Percentiles rank a stretch among this genome's conserved stretches.
Conservation (phyloP, 2,113 vertebrate species). For the Hydrolagus affinis region DNA sequence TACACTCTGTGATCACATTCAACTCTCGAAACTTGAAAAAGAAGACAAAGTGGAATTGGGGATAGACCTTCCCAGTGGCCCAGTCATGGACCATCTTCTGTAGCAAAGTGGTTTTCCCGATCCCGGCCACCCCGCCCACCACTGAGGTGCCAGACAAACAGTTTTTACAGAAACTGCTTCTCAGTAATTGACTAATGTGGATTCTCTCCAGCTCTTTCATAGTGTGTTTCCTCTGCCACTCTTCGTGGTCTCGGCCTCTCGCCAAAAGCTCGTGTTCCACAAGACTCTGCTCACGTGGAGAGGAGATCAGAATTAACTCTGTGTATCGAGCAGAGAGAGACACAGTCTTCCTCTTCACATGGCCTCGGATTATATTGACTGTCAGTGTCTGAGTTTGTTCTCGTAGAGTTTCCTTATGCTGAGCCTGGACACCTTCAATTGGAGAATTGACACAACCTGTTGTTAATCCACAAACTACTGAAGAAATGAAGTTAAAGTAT, state of each 20-base stretch:
- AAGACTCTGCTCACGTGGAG: neutral
- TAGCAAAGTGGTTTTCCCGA: neutral
- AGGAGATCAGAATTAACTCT: neutral
- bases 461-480: too few relatives aligned
- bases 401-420: neutral
- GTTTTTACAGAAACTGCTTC: neutral
- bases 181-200: neutral
- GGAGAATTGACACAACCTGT: too few relatives aligned
- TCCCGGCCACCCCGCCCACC: neutral
- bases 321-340: neutral
- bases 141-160: neutral
- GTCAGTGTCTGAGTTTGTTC: neutral
- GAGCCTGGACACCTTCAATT: neutral
- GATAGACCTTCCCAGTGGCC: conserved; percentile 42
- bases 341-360: neutral
- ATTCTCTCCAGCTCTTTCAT: neutral
- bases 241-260: neutral
- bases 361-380: too few relatives aligned
- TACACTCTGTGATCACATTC: neutral
- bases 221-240: neutral
- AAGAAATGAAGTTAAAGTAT: too few relatives aligned
- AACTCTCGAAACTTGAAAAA: conserved; percentile 41
- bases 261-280: neutral
- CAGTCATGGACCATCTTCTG: conserved; percentile 52
- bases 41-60: conserved; percentile 46